Conservation (phyloP, 2,797 vertebrate species). For the Sternotherus odoratus region DNA sequence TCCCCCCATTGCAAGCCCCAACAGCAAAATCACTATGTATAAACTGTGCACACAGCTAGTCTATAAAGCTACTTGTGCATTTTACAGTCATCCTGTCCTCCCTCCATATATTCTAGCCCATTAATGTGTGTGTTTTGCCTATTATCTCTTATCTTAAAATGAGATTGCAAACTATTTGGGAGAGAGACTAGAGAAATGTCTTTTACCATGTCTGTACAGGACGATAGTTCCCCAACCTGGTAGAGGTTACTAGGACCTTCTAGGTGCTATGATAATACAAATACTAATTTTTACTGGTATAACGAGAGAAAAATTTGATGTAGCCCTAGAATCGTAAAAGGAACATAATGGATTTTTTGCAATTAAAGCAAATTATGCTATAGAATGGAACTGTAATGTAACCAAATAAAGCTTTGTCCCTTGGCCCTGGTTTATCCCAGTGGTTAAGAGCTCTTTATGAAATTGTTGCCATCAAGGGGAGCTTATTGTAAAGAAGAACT, state of each 20-base stretch:
- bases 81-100: not conserved
- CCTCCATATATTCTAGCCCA: too few species aligned
- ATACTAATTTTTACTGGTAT: not conserved
- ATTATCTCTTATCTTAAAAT: not conserved
- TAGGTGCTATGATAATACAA: too few species aligned
- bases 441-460: not conserved
- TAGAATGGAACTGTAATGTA: too few species aligned
- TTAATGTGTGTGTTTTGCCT: not conserved
- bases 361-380: too few species aligned
- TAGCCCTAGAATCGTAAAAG: too few species aligned
- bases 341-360: too few species aligned
- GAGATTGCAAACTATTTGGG: not conserved
- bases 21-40: not conserved
- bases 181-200: not conserved
- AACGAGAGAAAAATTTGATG: not conserved
- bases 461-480: accelerated
- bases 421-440: accelerated
- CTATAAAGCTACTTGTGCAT: accelerated
- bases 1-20: not conserved
- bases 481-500: too few species aligned
- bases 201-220: not conserved
- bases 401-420: too few species aligned
- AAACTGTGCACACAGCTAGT: not conserved
- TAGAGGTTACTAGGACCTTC: too few species aligned
- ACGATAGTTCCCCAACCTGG: not conserved